Evolutionary conservation across 1,140 invertebrate genomes (phyloP).

Genomic region (Drosophila mauritiana): DNA sequence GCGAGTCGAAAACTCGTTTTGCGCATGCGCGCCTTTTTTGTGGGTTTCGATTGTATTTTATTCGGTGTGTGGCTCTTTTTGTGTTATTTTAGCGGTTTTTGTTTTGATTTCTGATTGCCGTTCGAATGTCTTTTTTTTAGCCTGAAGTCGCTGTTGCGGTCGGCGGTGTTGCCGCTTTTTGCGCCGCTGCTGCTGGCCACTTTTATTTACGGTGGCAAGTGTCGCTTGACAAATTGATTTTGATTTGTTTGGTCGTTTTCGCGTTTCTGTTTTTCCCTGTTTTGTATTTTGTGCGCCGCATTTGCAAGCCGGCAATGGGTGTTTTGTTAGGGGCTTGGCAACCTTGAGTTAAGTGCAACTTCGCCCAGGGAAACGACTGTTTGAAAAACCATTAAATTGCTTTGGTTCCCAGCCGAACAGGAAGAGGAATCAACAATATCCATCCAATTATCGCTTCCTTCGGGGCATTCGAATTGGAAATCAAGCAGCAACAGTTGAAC

Average conservation of each 20-base stretch:
- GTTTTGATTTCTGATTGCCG: conserved; percentile 82
- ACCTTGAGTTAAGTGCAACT: conserved; percentile 23
- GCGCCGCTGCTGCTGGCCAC: conserved; percentile 45
- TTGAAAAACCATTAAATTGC: conserved; percentile 39
- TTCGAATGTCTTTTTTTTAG: conserved; percentile 61
- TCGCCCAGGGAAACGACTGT: conserved; percentile 20
- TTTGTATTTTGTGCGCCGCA: conserved; percentile 7
- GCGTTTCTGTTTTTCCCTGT: conserved; percentile 16
- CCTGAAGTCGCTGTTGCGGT: conserved; percentile 23
- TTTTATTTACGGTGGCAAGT: conserved; percentile 78
- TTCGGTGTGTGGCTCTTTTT: conserved; percentile 40
- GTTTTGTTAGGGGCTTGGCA: conserved; percentile 21
- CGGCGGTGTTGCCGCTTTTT: conserved; percentile 43
- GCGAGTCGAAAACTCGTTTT: conserved; percentile 59
- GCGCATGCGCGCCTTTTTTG: conserved; percentile 71
- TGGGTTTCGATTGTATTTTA: conserved; percentile 31
- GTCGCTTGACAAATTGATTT: conserved; percentile 80
- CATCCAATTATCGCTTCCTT: conserved; percentile 58
- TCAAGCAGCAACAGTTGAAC: conserved; percentile 57
- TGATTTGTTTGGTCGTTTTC: conserved; percentile 61
- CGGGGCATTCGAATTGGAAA: conserved; percentile 67
- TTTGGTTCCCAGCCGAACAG: conserved; percentile 35
- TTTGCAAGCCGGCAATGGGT: conserved; percentile 18
- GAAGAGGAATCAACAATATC: conserved; percentile 34
- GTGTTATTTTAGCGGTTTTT: conserved; percentile 82